These are phyloP conservation scores for Mimumesa dahlbomi DNA, from an alignment of 2,888 invertebrate genomes.

Conservation along the genomic window DNA sequence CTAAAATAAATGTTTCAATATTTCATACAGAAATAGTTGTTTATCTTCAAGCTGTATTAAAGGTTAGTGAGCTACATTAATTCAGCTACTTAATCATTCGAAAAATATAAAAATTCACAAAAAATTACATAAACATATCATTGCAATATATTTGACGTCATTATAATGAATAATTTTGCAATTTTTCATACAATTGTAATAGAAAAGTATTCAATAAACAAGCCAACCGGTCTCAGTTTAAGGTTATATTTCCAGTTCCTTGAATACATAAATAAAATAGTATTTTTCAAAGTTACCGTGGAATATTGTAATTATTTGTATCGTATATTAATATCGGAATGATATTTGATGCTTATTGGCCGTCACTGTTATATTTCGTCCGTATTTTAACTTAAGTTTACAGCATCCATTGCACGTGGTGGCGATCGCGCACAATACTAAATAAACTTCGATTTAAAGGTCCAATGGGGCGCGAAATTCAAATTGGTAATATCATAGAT, in stretches of 20 bases:
- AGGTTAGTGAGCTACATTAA: too few relatives aligned
- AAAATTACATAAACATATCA: too few relatives aligned
- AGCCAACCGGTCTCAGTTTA: background rate
- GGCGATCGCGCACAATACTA: background rate
- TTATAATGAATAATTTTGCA: too few relatives aligned
- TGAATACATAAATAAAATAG: background rate
- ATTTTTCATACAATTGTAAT: too few relatives aligned
- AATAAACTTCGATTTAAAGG: background rate
- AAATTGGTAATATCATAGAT: too few relatives aligned
- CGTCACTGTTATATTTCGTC: background rate
- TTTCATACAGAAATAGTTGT: background rate
- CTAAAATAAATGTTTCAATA: background rate
- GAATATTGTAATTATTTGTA: background rate
- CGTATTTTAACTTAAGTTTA: slow-evolving; percentile 12
- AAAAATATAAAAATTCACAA: background rate
- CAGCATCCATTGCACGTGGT: slow-evolving; percentile 16
- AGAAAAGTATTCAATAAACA: background rate
- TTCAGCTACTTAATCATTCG: too few relatives aligned
- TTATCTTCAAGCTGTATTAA: background rate
- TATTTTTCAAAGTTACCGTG: slow-evolving; percentile 12
- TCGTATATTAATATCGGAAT: background rate
- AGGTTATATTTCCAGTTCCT: slow-evolving; percentile 20
- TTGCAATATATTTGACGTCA: background rate
- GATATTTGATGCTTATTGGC: background rate
- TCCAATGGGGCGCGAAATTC: background rate